phyloP scores from a whole-genome alignment of 2,113 vertebrate species.

The Centropus unirufus region DNA sequence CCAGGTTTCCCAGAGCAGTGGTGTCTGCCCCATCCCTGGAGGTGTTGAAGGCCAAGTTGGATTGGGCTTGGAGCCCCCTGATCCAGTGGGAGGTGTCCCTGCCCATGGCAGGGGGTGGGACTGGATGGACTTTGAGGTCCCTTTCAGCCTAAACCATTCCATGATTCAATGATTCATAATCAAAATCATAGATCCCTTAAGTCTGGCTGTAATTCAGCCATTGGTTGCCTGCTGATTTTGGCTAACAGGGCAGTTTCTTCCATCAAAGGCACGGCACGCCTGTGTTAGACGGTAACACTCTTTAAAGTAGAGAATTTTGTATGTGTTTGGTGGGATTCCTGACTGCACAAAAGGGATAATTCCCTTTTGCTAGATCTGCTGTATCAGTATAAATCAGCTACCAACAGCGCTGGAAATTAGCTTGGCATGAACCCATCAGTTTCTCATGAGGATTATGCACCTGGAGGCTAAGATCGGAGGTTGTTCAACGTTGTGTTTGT shows the following conservation, averaged over 20 bases:
- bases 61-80: too few species aligned
- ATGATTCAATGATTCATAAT: neutral
- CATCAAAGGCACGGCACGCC: neutral
- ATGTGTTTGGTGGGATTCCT: neutral
- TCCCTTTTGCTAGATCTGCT: neutral
- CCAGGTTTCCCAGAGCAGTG: too few species aligned
- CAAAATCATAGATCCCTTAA: neutral
- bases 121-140: too few species aligned
- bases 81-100: too few species aligned
- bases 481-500: neutral
- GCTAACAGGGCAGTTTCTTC: neutral
- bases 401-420: neutral
- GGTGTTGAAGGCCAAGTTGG: too few species aligned
- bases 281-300: neutral
- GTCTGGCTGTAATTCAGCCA: neutral
- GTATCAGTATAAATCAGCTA: neutral
- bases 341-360: neutral
- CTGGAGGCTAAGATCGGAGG: neutral
- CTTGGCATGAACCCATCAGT: neutral
- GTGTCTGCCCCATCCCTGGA: too few species aligned
- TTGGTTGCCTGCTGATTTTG: neutral
- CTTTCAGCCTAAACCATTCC: too few species aligned
- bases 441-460: neutral
- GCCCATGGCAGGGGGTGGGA: too few species aligned
- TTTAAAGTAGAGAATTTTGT: neutral